phyloP scores from a whole-genome alignment of 2,888 invertebrate species.

The Frankliniella fusca region DNA sequence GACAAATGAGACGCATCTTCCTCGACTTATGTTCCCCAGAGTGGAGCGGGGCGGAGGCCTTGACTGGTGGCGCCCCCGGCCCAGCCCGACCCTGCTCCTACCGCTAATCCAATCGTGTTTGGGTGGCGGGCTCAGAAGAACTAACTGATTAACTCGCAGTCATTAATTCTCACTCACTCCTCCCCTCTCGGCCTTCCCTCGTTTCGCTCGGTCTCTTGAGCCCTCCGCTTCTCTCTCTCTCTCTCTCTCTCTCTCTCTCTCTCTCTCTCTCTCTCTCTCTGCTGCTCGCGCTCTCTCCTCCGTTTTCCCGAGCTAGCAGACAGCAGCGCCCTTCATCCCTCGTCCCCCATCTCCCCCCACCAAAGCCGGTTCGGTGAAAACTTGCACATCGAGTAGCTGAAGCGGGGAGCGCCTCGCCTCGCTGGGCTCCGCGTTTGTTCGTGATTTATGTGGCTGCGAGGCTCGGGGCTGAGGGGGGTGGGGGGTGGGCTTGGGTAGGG shows the following conservation, averaged over 20 bases:
- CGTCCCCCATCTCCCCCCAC: too few relatives aligned
- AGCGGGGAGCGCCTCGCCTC: not conserved
- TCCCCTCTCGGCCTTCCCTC: not conserved
- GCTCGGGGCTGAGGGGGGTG: not conserved
- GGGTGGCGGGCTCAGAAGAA: not conserved
- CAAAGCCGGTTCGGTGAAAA: not conserved
- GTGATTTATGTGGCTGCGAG: slow-evolving; percentile 11
- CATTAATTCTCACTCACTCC: not conserved
- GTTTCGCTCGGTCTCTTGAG: too few relatives aligned
- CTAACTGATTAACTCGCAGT: slow-evolving; percentile 22
- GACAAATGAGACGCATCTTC: not conserved
- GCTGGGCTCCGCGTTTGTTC: not conserved
- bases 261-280: too few relatives aligned
- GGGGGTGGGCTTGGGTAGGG: not conserved
- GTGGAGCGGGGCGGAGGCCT: too few relatives aligned
- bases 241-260: too few relatives aligned
- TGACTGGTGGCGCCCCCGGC: not conserved
- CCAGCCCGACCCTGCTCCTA: not conserved
- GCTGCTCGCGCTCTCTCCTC: too few relatives aligned
- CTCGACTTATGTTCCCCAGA: too few relatives aligned
- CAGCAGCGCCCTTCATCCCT: too few relatives aligned
- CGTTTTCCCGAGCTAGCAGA: too few relatives aligned
- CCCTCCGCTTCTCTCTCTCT: too few relatives aligned
- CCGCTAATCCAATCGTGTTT: not conserved
- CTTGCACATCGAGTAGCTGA: slow-evolving; percentile 14